phyloP scores from a whole-genome alignment of 2,113 vertebrate species.

The Craseonycteris thonglongyai region DNA sequence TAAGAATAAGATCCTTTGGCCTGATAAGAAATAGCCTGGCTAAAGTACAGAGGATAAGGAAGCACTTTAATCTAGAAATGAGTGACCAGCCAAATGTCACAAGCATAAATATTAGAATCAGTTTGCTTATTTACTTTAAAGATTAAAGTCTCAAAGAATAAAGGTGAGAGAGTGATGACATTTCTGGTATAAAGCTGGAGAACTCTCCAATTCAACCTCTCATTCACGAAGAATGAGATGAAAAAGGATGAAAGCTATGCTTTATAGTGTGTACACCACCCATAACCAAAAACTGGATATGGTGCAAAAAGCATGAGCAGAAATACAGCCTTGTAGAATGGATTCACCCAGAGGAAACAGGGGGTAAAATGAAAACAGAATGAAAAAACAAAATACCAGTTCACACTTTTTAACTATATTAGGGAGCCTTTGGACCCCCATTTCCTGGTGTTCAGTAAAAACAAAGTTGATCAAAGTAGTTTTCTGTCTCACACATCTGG shows the following conservation, averaged over 20 bases:
- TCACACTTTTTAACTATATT: not conserved
- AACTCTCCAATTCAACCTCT: not conserved
- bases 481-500: not conserved
- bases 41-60: not conserved
- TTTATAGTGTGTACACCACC: not conserved
- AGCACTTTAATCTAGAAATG: not conserved
- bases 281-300: not conserved
- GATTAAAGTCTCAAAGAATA: constrained; percentile 48
- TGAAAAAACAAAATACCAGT: not conserved
- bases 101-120: constrained; percentile 20
- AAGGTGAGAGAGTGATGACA: constrained; percentile 47
- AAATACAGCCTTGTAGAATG: not conserved
- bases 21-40: constrained; percentile 23
- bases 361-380: not conserved
- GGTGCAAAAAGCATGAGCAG: not conserved
- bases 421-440: not conserved
- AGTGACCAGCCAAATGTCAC: constrained; percentile 54
- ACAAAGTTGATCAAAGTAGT: not conserved
- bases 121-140: constrained; percentile 49
- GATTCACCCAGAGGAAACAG: not conserved
- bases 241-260: not conserved
- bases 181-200: constrained; percentile 48
- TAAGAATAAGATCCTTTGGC: constrained; percentile 49
- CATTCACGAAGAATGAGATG: not conserved
- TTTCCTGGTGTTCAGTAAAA: not conserved